A percentile compares a stretch with the other conserved stretches of the same genome.
phyloP scores from a whole-genome alignment of 2,113 vertebrate species.

The Phrynocephalus versicolor region DNA sequence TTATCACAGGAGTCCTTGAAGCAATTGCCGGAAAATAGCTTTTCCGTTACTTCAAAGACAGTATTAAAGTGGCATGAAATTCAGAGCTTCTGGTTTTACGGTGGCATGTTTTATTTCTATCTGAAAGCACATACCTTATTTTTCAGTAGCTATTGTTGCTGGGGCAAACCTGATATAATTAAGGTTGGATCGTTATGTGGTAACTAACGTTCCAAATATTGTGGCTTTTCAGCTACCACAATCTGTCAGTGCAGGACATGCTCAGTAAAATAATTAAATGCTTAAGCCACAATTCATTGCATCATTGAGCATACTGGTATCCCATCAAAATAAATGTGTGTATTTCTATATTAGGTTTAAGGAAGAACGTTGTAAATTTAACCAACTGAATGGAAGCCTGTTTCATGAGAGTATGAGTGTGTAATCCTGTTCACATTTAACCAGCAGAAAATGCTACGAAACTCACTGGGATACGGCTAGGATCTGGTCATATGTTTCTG shows the following conservation, averaged over 20 bases:
- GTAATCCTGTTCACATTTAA: background rate
- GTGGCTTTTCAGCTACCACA: slow-evolving; percentile 24
- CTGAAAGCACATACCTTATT: slow-evolving; percentile 63
- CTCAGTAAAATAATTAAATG: slow-evolving; percentile 22
- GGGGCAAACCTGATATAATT: slow-evolving; percentile 43
- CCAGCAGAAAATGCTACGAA: background rate
- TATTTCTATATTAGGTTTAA: background rate
- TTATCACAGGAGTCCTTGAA: slow-evolving; percentile 72
- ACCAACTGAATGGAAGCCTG: background rate
- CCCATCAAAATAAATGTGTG: background rate
- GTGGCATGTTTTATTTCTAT: slow-evolving; percentile 62
- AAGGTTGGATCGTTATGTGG: slow-evolving; percentile 57
- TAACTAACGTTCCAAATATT: slow-evolving; percentile 50
- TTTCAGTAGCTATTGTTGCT: slow-evolving; percentile 56
- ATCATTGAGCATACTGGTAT: background rate
- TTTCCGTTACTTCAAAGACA: slow-evolving; percentile 73
- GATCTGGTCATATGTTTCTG: background rate
- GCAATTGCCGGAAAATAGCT: slow-evolving; percentile 72
- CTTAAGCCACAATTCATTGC: background rate
- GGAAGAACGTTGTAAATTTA: slow-evolving; percentile 15
- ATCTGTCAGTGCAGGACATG: background rate
- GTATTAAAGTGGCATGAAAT: slow-evolving; percentile 73
- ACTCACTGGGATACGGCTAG: background rate
- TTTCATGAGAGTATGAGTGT: background rate
- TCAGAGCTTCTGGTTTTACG: slow-evolving; percentile 72